phyloP scores from a whole-genome alignment of 2,113 vertebrate species.

The Glaucidium brasilianum region DNA sequence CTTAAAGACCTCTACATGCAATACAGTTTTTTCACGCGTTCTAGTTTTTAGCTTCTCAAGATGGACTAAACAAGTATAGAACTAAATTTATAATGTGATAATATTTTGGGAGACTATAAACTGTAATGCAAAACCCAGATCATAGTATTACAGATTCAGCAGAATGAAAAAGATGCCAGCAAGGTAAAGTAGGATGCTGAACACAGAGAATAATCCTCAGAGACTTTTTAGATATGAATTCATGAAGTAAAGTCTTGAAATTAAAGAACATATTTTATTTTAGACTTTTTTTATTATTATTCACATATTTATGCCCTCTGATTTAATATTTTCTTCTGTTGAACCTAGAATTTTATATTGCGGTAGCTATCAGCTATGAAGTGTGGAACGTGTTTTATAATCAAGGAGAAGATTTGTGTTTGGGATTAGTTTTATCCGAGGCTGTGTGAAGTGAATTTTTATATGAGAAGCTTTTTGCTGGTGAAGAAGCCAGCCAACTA shows the following conservation, averaged over 20 bases:
- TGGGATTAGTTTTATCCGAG: neutral
- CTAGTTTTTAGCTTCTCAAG: neutral
- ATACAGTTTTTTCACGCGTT: neutral
- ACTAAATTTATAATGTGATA: neutral
- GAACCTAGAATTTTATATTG: neutral
- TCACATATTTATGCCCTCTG: neutral
- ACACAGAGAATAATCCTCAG: neutral
- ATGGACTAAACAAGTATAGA: neutral
- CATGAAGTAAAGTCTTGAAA: neutral
- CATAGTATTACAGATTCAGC: neutral
- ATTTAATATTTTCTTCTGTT: neutral
- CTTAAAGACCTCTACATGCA: neutral
- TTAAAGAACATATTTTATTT: neutral
- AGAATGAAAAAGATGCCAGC: neutral
- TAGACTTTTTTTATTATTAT: neutral
- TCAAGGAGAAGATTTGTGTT: neutral
- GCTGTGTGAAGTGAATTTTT: neutral
- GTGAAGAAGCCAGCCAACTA: neutral
- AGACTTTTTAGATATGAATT: neutral
- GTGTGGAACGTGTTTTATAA: neutral
- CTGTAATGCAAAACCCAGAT: neutral
- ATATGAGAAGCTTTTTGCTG: neutral
- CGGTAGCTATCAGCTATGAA: too few species aligned
- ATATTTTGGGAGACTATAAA: neutral
- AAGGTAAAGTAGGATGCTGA: neutral